phyloP scores from a whole-genome alignment of 2,888 invertebrate genomes.

The Harpalus rufipes region DNA sequence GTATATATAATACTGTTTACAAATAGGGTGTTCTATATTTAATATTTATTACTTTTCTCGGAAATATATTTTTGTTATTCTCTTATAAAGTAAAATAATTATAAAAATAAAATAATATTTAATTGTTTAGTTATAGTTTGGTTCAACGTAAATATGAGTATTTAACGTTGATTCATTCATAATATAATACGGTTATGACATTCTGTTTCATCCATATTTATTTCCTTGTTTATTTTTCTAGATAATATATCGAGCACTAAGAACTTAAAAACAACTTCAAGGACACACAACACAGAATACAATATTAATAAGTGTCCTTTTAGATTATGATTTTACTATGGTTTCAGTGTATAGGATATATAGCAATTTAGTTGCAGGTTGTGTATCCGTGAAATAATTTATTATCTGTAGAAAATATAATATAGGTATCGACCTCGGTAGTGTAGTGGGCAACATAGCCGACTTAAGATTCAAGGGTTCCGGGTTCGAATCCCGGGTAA shows the following conservation, averaged over 20 bases:
- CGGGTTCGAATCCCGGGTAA: no score
- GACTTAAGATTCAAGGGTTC: no score
- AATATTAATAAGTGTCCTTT: not conserved
- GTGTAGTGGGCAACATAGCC: no score
- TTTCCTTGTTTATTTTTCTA: not conserved
- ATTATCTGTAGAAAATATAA: no score
- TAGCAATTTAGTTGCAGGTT: not conserved
- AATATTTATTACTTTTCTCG: no score
- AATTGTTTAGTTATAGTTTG: no score
- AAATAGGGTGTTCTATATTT: no score
- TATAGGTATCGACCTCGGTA: no score
- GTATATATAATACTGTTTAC: not conserved
- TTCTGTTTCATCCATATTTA: not conserved
- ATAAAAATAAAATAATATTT: no score
- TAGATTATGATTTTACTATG: not conserved
- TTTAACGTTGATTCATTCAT: not conserved
- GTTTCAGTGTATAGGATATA: not conserved
- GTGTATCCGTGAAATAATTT: not conserved
- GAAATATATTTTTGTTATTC: no score
- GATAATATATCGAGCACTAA: not conserved
- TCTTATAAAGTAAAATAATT: no score
- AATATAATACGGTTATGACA: not conserved
- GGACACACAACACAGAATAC: not conserved
- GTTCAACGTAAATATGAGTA: no score
- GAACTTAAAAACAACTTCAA: not conserved